Evolutionary conservation across 2,113 vertebrate genomes (phyloP), one percentile per base, ranked within the genome.

Genomic region (Apus apus): DNA sequence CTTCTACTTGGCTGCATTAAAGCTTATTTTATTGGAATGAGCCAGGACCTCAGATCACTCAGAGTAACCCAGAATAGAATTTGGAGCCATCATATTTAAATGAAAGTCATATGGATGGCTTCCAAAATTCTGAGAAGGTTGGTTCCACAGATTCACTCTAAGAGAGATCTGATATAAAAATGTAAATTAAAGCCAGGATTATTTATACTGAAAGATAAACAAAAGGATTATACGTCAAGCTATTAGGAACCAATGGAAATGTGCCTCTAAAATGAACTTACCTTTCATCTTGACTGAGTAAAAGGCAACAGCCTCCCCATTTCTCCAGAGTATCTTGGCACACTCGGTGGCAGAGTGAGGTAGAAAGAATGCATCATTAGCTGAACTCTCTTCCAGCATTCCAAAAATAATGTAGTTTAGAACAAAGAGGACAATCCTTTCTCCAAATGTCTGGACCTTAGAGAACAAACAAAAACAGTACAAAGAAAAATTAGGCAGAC

Each of bases 231-330:
- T 43, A 53, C 76, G 93, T 94, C 43, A 30, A 78, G 58, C 72
- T 66, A 67, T 66, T 81, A 70, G 26, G 62, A 92, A 93, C 36
- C 74, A 61, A 76, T 82, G 46, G 68, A 81, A 92, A 79, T 25
- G 4, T 12, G 8, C 32, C 54, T 65, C 76, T 36, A 58, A 67
- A 81, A 92, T 58, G 71, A 91, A 74, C 83, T 95, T 90, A 99
- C 99, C 99, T 99, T 98, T 99, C 94, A 83, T 97, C 92, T 99
- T 99, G 94, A 98, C 51, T 0, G 99, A 99, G 94, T 99, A 99
- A 97, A 99, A 99, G 53, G 98, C 99, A 57, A 98, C 97, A 2
- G 99, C 99, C 43, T 98, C 98, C 3, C 98, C 96, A 4, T 98
- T 96, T 45, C 90, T 96, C 99, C 99, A 99, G 89, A 99, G 94